Evolutionary conservation across 2,797 vertebrate species (phyloP), one percentile per base, ranked within the genome.

Genomic region (Periophthalmus magnuspinnatus): DNA sequence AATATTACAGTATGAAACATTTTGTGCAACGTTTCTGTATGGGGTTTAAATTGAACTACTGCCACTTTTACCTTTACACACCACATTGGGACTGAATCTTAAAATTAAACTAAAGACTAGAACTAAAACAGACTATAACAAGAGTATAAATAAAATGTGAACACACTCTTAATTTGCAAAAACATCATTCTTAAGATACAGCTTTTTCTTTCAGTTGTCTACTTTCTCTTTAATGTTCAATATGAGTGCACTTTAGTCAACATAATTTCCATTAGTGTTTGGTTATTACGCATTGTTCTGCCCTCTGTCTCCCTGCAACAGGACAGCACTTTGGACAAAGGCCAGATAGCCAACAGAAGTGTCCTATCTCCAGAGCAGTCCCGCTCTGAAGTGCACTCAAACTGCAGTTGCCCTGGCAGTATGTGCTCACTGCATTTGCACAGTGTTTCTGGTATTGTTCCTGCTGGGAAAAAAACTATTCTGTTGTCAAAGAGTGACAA

Each of bases 371-470:
- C 71, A 48, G 61, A 71, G 50, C 70, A 57, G 69, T 67, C 72
- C 77, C 61, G 69, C 56, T 16, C 62, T 66, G 70, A 68, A 78
- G 76, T 60, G 72, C 48, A 6, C 63, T 68, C 74, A 76, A 83
- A 70, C 61, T 70, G 63, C 71, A 58, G 62, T 82, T 74, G 82
- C 79, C 72, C 74, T 82, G 62, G 47, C 72, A 69, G 56, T 81
- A 65, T 76, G 75, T 65, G 41, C 22, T 61, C 62, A 74, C 75
- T 65, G 36, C 70, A 70, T 48, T 32, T 59, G 71, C 47, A 73
- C 52, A 45, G 55, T 66, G 50, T 32, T 60, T 54, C 33, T 24
- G 65, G 57, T 67, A 74, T 77, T 70, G 71, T 69, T 79, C 64
- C 65, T 59, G n/a, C 48, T 66, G 71, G 32, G 48, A 50, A 54